phyloP scores from a whole-genome alignment of 2,113 vertebrate species.

The Leucopsar rothschildi region DNA sequence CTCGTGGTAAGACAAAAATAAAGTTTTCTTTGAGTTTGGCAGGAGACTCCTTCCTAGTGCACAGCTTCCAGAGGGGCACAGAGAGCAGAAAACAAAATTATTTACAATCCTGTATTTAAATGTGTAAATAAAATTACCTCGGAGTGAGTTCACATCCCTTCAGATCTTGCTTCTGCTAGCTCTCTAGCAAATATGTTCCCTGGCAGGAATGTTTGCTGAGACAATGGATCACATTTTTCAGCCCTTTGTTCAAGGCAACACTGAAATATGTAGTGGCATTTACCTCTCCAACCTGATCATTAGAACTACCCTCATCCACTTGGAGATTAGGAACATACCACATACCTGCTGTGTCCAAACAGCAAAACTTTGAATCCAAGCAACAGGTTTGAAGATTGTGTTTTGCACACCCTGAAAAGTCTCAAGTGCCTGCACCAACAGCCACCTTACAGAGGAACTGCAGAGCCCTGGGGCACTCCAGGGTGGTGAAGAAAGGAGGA shows the following conservation, averaged over 20 bases:
- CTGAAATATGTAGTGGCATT: not conserved
- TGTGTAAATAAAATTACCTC: not conserved
- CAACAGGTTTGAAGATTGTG: not conserved
- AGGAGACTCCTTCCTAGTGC: not conserved
- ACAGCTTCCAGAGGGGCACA: not conserved
- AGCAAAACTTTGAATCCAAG: not conserved
- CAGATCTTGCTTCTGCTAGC: not conserved
- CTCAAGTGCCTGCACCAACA: not conserved
- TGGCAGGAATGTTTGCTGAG: conserved; percentile 38
- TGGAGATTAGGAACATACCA: conserved; percentile 49
- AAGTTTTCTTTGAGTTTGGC: not conserved
- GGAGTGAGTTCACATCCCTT: not conserved
- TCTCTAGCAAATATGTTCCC: conserved; percentile 6
- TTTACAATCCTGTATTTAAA: not conserved
- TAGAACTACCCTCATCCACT: not conserved
- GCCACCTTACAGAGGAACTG: not conserved
- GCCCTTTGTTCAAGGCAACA: conserved; percentile 25
- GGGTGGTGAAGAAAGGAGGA: not conserved
- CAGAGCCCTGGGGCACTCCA: not conserved
- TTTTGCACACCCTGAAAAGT: not conserved
- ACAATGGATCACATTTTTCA: conserved; percentile 39
- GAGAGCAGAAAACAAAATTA: not conserved
- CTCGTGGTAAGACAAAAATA: not conserved
- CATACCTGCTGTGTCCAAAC: not conserved
- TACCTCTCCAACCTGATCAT: conserved; percentile 1